Base-by-base conservation (phyloP, 64 coral and sea anemone genomes). In the Pachyseris speciosa region DNA sequence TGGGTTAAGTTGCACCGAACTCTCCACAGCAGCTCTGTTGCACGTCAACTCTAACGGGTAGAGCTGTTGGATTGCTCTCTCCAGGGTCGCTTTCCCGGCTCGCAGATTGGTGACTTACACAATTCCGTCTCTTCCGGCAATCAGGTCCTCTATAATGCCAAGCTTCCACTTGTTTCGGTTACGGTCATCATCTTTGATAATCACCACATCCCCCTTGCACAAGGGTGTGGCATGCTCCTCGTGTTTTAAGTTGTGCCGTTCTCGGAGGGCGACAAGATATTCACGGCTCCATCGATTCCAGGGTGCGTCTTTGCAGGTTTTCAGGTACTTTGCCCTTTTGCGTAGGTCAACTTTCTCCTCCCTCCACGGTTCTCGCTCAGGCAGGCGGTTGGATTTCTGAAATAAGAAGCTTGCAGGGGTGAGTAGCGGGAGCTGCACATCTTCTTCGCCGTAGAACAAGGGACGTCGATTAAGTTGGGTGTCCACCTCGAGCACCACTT, bases 401-500 rank as follows among this genome's bases (percentile, higher is more conserved):
- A 42, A 65, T 12, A 84, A 28, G 7, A 83, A 59, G 16, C 26
- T n/a, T 2, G 36, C 27, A 0, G 61, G 64, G 17, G 83, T 86
- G 13, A 86, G 24, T 12, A 86, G 0, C 11, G 25, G 83, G 2
- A 67, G 83, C 26, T 86, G 64, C 28, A 86, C 38, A 33, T 86
- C 64, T 16, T 86, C 83, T 16, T 86, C 43, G 22, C 29, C 41
- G 53, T 69, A 86, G 3, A 10, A 24, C 38, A 70, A 17, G 17
- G 50, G 49, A 4, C 72, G 33, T 13, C 63, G 53, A 24, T 48
- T 78, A 3, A 78, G 37, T 19, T n/a, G 19, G 2, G 44, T 9
- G 61, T 80, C 25, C 2, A 79, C 74, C 11, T 89, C 72, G 2
- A 79, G 74, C 10, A 79, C 10, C 0, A 67, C 87, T 22, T 75